Evolutionary conservation across 2,888 invertebrate species (phyloP).

Genomic region (Catocala sponsa): DNA sequence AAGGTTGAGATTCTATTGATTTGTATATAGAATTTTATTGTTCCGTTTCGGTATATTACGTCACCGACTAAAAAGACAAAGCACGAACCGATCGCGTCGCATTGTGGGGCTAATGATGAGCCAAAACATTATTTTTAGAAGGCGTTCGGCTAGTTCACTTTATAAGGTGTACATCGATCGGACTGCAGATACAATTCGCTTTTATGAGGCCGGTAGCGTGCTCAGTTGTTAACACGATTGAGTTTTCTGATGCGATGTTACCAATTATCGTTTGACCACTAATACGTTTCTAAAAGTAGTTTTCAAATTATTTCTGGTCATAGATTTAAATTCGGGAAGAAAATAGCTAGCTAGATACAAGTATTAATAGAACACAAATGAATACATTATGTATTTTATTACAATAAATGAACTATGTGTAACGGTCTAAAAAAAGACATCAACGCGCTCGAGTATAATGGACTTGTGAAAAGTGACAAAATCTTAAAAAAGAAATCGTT

Average conservation of each 20-base stretch:
- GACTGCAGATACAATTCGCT: conserved; percentile 68
- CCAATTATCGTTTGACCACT: conserved; percentile 37
- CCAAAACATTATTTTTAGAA: conserved; percentile 85
- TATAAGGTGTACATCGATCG: conserved; percentile 71
- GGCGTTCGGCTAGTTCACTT: conserved; percentile 60
- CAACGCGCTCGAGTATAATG: conserved; percentile 44
- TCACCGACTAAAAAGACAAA: conserved; percentile 87
- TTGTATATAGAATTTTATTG: conserved; percentile 66
- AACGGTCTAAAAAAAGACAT: conserved; percentile 45
- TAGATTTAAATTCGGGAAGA: too few species aligned
- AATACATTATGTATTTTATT: too few species aligned
- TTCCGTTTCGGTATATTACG: conserved; percentile 83
- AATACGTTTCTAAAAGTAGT: too few species aligned
- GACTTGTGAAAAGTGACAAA: not conserved
- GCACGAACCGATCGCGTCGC: conserved; percentile 77
- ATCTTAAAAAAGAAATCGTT: too few species aligned
- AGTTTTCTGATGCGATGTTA: conserved; percentile 49
- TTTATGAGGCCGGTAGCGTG: conserved; percentile 79
- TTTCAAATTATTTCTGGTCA: too few species aligned
- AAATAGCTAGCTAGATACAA: too few species aligned
- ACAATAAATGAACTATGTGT: not conserved
- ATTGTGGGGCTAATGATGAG: conserved; percentile 82
- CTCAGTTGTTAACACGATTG: conserved; percentile 53
- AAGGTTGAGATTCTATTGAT: conserved; percentile 53
- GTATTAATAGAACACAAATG: too few species aligned